These are phyloP conservation scores for Halictus quadricinctus DNA, from an alignment of 2,888 invertebrate genomes.

Conservation along the genomic window DNA sequence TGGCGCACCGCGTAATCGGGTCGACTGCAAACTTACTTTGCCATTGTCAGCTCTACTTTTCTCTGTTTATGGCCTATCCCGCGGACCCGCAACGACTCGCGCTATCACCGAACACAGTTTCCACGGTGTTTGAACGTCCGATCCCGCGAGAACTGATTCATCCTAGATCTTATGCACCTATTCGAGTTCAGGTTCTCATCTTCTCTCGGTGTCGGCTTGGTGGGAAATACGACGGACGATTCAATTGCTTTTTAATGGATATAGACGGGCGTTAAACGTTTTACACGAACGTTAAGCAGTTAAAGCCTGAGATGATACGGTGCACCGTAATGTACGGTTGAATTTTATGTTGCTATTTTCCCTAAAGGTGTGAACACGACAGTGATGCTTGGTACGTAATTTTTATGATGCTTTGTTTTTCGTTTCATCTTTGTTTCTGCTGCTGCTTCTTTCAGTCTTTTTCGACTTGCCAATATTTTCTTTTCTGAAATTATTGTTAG, in stretches of 20 bases:
- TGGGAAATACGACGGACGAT: neutral
- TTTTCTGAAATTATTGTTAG: neutral
- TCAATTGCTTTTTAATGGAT: neutral
- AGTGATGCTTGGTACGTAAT: neutral
- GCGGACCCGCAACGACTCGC: constrained; percentile 1
- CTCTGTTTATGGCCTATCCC: constrained; percentile 41
- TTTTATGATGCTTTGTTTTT: neutral
- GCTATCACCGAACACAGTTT: constrained; percentile 4
- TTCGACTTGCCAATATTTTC: neutral
- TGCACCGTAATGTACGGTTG: neutral
- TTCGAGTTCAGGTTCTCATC: neutral
- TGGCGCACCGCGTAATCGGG: constrained; percentile 55
- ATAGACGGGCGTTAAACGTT: neutral
- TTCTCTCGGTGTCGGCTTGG: neutral
- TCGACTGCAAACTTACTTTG: constrained; percentile 43
- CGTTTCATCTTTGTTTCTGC: neutral
- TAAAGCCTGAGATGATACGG: neutral
- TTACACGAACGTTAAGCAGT: neutral
- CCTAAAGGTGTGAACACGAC: neutral
- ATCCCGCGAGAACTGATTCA: neutral
- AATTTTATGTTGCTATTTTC: neutral
- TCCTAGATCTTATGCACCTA: neutral
- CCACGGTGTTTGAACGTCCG: neutral
- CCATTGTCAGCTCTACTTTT: constrained; percentile 41
- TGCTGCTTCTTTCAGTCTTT: neutral